These are phyloP conservation scores for Gila robusta DNA, from an alignment of 2,797 vertebrate genomes.

Conservation along the genomic window DNA sequence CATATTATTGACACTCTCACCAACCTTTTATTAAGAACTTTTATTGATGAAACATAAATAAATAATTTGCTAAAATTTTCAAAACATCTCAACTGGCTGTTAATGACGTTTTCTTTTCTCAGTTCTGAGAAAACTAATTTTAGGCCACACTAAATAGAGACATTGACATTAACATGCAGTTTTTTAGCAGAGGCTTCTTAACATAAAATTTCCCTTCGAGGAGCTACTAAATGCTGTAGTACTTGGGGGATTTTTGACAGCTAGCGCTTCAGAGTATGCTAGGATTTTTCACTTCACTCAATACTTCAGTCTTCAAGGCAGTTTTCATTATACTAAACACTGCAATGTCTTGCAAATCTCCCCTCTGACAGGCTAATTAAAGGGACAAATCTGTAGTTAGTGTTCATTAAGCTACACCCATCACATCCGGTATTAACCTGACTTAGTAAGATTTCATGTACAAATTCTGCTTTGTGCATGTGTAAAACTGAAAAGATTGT, in stretches of 20 bases:
- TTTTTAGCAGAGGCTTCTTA: not conserved
- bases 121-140: not conserved
- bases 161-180: not conserved
- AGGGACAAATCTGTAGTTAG: slow-evolving; percentile 4
- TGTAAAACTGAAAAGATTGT: not conserved
- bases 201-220: not conserved
- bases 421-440: not conserved
- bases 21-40: not conserved
- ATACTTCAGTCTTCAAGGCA: not conserved
- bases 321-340: slow-evolving; percentile 19
- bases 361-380: not conserved
- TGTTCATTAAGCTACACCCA: not conserved
- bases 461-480: not conserved
- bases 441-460: not conserved
- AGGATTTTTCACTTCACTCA: slow-evolving; percentile 5
- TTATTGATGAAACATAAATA: not conserved
- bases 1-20: not conserved
- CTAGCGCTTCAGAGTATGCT: not conserved
- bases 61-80: not conserved
- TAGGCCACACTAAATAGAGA: not conserved
- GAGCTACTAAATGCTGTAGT: not conserved
- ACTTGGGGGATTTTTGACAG: not conserved
- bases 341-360: not conserved
- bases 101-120: not conserved
- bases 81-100: not conserved